These are phyloP conservation scores for Phenganax stokvisi DNA, from an alignment of 92 coral and sea anemone species.

Conservation along the genomic window DNA sequence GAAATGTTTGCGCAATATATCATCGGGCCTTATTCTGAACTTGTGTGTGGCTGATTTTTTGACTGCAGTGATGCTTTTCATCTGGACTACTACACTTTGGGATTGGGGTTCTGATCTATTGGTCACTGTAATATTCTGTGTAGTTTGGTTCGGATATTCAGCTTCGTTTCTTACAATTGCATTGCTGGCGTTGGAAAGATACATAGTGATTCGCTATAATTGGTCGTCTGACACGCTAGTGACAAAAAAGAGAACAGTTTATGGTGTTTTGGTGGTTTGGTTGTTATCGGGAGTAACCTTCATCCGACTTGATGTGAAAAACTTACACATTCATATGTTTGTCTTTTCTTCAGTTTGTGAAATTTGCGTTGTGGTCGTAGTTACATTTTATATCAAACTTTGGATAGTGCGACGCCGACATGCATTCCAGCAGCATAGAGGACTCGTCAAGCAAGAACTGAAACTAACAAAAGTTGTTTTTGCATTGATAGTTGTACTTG, in stretches of 20 bases:
- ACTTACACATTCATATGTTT: background rate
- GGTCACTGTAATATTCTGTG: background rate
- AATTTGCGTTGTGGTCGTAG: slow-evolving; percentile 7
- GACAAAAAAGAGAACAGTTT: slow-evolving; percentile 4
- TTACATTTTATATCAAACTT: slow-evolving; percentile 11
- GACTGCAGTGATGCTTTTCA: background rate
- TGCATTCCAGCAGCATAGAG: background rate
- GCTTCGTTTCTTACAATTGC: slow-evolving; percentile 31
- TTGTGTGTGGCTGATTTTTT: slow-evolving; percentile 20
- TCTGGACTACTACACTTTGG: slow-evolving; percentile 21
- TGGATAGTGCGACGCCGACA: slow-evolving; percentile 1
- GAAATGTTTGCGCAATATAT: slow-evolving; percentile 21
- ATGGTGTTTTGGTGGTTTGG: slow-evolving; percentile 16
- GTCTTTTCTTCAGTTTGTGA: slow-evolving; percentile 8
- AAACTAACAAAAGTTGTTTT: slow-evolving; percentile 22
- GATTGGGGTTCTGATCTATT: background rate
- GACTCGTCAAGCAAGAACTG: background rate
- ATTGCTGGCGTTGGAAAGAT: slow-evolving; percentile 26
- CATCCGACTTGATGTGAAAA: background rate
- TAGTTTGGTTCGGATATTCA: slow-evolving; percentile 25
- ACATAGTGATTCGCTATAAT: slow-evolving; percentile 17
- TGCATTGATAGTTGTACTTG: background rate
- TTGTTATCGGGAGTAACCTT: slow-evolving; percentile 4
- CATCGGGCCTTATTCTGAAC: slow-evolving; percentile 16
- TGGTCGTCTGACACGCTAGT: slow-evolving; percentile 16